These are phyloP conservation scores for Prunella fulvescens DNA, from an alignment of 2,113 vertebrate species.

Conservation along the genomic window DNA sequence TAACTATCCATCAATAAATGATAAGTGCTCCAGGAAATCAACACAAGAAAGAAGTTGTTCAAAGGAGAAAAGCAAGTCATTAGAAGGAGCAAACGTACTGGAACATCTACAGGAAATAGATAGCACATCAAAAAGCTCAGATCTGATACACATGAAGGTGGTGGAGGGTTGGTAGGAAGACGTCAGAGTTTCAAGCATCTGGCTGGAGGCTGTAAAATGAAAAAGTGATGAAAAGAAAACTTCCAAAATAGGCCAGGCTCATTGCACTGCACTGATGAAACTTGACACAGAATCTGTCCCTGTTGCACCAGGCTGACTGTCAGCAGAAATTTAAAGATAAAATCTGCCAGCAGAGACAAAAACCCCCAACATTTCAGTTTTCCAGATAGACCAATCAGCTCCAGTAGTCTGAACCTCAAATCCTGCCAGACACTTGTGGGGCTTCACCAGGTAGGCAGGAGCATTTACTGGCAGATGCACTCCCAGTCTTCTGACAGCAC, in stretches of 20 bases:
- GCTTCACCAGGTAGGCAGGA: not conserved
- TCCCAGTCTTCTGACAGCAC: not conserved
- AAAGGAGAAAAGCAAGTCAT: slow-evolving; percentile 50
- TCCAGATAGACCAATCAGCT: not conserved
- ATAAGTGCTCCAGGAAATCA: slow-evolving; percentile 40
- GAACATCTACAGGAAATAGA: slow-evolving; percentile 31
- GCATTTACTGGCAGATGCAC: not conserved
- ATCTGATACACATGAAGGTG: not conserved
- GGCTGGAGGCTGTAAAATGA: slow-evolving; percentile 1
- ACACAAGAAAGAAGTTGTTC: slow-evolving; percentile 25
- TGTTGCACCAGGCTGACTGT: not conserved
- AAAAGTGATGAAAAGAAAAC: slow-evolving; percentile 9
- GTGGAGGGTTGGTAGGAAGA: not conserved
- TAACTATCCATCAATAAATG: slow-evolving; percentile 56
- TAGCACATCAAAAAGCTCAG: slow-evolving; percentile 17
- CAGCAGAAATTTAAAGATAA: not conserved
- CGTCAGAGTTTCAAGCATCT: not conserved
- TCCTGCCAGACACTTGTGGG: fast-evolving
- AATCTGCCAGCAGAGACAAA: not conserved
- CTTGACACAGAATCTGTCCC: not conserved
- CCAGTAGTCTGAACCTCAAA: not conserved
- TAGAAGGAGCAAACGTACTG: not conserved
- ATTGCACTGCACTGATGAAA: not conserved
- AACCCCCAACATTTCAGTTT: not conserved
- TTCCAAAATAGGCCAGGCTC: not conserved